Conservation (phyloP, 2,888 invertebrate genomes). For the Drosophila monieri region DNA sequence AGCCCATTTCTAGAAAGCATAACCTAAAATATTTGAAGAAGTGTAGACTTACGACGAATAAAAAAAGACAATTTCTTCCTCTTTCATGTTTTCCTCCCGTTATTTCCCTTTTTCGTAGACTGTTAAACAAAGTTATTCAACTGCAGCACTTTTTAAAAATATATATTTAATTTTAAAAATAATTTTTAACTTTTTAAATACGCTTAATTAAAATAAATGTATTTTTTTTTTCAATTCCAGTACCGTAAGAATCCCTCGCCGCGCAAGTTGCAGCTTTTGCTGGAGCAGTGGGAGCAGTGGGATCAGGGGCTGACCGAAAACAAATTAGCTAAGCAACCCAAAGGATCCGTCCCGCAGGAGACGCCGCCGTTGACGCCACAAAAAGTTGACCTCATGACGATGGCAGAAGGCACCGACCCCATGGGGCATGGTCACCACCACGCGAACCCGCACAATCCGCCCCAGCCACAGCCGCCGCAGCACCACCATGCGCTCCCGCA, state of each 20-base stretch:
- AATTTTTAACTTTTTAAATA: neutral
- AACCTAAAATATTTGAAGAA: neutral
- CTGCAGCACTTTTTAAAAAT: too few species aligned
- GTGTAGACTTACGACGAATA: neutral
- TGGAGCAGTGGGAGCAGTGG: neutral
- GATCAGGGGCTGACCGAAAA: slow-evolving; percentile 6
- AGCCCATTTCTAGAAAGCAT: neutral
- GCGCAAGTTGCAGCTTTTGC: slow-evolving; percentile 42
- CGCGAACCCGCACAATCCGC: slow-evolving; percentile 82
- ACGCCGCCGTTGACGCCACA: slow-evolving; percentile 54
- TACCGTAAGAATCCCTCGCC: slow-evolving; percentile 61
- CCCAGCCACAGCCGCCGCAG: slow-evolving; percentile 78
- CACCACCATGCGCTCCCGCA: slow-evolving; percentile 70
- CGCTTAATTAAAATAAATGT: slow-evolving; percentile 12
- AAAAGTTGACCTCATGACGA: slow-evolving; percentile 87
- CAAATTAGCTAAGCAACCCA: slow-evolving; percentile 17
- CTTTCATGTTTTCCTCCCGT: too few species aligned
- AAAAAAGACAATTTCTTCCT: too few species aligned
- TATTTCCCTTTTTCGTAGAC: too few species aligned
- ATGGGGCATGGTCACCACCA: slow-evolving; percentile 85
- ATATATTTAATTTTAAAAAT: neutral
- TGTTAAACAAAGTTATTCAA: too few species aligned
- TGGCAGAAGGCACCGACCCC: slow-evolving; percentile 89
- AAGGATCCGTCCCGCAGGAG: slow-evolving; percentile 41
- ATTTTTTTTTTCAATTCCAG: slow-evolving; percentile 33